Percentiles rank a stretch among this genome's conserved stretches.
phyloP scores from a whole-genome alignment of 2,888 invertebrate species.

The Petrophora chlorosata region DNA sequence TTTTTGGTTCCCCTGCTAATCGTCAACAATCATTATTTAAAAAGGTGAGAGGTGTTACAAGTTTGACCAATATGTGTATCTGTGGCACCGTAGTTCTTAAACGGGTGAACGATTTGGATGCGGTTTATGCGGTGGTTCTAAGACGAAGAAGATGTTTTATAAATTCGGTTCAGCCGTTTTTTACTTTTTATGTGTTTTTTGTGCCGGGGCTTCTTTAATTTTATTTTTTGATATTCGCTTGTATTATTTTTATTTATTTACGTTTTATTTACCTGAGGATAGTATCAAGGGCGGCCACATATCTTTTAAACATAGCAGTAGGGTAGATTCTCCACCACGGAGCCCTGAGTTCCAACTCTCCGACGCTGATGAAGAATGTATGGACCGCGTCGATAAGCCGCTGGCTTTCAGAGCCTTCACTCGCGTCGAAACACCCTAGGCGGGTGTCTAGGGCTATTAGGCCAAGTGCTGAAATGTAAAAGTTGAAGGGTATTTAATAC shows the following conservation, averaged over 20 bases:
- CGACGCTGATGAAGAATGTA: conserved; percentile 86
- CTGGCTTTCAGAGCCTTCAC: conserved; percentile 84
- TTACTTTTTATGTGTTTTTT: too few relatives aligned
- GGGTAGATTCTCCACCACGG: conserved; percentile 87
- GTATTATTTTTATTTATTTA: background rate
- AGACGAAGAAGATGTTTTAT: too few relatives aligned
- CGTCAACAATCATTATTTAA: too few relatives aligned
- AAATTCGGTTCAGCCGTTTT: too few relatives aligned
- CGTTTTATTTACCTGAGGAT: conserved; percentile 83
- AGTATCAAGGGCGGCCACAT: conserved; percentile 86
- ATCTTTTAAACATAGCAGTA: conserved; percentile 85
- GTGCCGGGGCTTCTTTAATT: too few relatives aligned
- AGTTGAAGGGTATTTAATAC: background rate
- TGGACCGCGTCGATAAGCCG: conserved; percentile 86
- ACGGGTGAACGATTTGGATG: too few relatives aligned
- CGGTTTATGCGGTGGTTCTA: too few relatives aligned
- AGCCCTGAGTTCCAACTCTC: conserved; percentile 85
- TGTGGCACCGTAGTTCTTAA: too few relatives aligned
- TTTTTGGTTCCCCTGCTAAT: too few relatives aligned
- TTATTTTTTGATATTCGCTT: too few relatives aligned
- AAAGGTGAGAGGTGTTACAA: too few relatives aligned
- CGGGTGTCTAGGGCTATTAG: conserved; percentile 86
- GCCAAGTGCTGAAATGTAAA: conserved; percentile 82
- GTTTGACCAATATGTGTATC: too few relatives aligned
- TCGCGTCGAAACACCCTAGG: conserved; percentile 85